phyloP scores from a whole-genome alignment of 1,140 invertebrate species.

The Drosophila chauvacae region DNA sequence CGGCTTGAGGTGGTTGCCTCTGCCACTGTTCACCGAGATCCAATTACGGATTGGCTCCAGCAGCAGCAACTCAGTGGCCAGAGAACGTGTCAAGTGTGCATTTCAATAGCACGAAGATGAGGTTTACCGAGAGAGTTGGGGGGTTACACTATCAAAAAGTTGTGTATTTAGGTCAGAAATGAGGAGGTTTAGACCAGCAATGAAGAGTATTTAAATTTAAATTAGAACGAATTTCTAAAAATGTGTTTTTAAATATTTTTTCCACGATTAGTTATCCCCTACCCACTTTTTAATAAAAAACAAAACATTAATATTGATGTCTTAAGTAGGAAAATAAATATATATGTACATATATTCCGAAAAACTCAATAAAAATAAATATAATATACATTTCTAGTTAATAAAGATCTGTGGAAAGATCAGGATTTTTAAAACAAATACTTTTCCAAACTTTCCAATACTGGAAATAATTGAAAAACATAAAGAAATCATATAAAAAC shows the following conservation, averaged over 20 bases:
- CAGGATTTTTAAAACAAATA: background rate
- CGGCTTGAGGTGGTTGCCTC: slow-evolving; percentile 23
- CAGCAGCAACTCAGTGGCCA: slow-evolving; percentile 37
- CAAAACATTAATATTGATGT: too few relatives aligned
- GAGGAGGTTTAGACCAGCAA: background rate
- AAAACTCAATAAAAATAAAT: background rate
- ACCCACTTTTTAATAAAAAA: background rate
- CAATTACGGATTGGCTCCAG: slow-evolving; percentile 17
- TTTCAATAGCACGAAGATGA: slow-evolving; percentile 20
- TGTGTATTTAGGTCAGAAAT: background rate
- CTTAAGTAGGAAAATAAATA: background rate
- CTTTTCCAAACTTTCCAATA: background rate
- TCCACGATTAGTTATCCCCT: background rate
- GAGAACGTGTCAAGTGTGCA: slow-evolving; percentile 43
- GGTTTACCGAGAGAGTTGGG: slow-evolving; percentile 1
- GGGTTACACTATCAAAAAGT: background rate
- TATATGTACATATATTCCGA: background rate
- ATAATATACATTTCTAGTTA: background rate
- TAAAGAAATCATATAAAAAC: background rate
- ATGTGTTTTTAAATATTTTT: background rate
- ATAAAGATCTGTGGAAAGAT: background rate
- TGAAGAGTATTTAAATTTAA: background rate
- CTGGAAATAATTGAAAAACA: background rate
- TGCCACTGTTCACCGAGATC: slow-evolving; percentile 27
- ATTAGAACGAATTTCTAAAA: background rate